Evolutionary conservation across 2,888 invertebrate species (phyloP), one percentile per base, ranked within the genome.

Genomic region (Stomorhina lunata): DNA sequence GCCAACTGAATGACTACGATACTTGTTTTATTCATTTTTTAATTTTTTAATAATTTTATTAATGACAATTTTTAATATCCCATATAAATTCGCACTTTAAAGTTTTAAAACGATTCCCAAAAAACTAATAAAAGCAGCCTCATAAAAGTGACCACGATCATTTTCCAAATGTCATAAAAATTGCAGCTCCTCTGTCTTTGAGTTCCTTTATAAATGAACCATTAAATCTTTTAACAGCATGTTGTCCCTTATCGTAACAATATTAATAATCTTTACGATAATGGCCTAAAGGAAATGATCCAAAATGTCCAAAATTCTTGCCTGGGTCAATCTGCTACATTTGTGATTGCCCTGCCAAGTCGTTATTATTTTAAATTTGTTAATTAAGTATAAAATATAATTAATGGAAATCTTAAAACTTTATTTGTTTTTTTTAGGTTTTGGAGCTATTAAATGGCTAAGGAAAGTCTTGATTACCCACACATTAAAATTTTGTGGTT

Each of bases 61-160:
- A 63, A 63, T 63, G 37, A 7, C 48, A 20, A 43, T 53, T 61
- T 69, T 61, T 20, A 61, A 48, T 65, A 65, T 69, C 69, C 37
- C 32, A 57, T 75, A 69, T 75, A 75, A 75, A 65, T 69, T 75
- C 80, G 69, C 80, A 80, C 80, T 76, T 80, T 48, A 40, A 80
- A 48, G 45, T 57, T 57, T 34, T 65, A 50, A 69, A 69, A 75
- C 50, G 12, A 50, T 45, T 55, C 55, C 22, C 12, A 43, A 34
- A 15, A 61, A 65, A 43, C 53, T 61, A 29, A 57, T 32, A n/a
- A 20, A n/a, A 48, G 12, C 61, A 40, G 12, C 20, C 25, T 48
- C 55, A 27, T 37, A 37, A 75, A 65, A 65, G 15, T 17, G 17
- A 6, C 6, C 29, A 43, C n/a, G 43, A 65, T 12, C 10, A 65